phyloP scores from a whole-genome alignment of 2,797 vertebrate genomes.

The Alosa sapidissima region DNA sequence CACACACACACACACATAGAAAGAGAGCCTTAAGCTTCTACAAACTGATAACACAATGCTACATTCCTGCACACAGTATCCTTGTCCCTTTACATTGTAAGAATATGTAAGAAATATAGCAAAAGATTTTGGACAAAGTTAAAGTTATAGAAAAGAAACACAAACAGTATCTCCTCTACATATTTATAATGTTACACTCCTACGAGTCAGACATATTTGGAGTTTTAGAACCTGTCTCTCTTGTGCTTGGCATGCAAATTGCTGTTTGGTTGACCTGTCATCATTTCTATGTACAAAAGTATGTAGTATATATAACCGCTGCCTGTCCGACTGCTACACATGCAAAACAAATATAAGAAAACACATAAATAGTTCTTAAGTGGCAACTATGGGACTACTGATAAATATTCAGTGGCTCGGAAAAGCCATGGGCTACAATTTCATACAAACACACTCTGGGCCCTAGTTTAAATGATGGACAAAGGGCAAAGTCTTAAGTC shows the following conservation, averaged over 20 bases:
- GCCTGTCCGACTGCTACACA: neutral
- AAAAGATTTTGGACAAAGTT: slow-evolving; percentile 91
- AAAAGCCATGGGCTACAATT: neutral
- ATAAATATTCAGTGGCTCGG: neutral
- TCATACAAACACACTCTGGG: neutral
- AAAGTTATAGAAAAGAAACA: slow-evolving; percentile 91
- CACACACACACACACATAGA: slow-evolving; percentile 53
- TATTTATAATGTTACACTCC: slow-evolving; percentile 1
- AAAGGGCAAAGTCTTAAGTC: neutral
- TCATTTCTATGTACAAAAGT: neutral
- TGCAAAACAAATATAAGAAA: neutral
- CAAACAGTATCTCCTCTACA: slow-evolving; percentile 72
- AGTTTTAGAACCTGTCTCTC: neutral
- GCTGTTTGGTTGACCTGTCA: neutral
- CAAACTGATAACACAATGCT: neutral
- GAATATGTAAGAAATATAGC: slow-evolving; percentile 91
- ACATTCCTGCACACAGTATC: slow-evolving; percentile 44
- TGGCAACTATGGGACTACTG: neutral
- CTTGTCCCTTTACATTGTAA: slow-evolving; percentile 82
- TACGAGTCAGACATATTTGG: neutral
- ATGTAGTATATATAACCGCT: neutral
- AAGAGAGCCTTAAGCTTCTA: neutral
- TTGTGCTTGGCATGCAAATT: neutral
- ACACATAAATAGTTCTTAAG: neutral
- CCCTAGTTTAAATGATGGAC: too few species aligned